phyloP scores from a whole-genome alignment of 2,888 invertebrate genomes.

The Campoplex nolae region DNA sequence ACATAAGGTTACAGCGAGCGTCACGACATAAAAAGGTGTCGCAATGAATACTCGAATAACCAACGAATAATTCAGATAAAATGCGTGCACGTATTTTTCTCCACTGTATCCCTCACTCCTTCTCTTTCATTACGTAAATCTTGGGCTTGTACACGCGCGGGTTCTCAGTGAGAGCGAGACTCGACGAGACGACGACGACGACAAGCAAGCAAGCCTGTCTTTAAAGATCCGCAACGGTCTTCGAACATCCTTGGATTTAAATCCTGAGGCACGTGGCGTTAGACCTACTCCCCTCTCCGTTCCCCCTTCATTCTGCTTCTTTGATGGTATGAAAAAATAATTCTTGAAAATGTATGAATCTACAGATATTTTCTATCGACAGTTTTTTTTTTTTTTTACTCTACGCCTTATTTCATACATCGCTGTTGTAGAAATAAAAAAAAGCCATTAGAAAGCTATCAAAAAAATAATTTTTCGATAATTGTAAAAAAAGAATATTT shows the following conservation, averaged over 20 bases:
- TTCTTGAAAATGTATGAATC: not conserved
- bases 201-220: slow-evolving; percentile 45
- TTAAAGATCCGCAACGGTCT: slow-evolving; percentile 77
- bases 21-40: not conserved
- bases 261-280: slow-evolving; percentile 76
- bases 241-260: slow-evolving; percentile 78
- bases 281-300: slow-evolving; percentile 33
- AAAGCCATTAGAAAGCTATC: not conserved
- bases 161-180: slow-evolving; percentile 52
- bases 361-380: not conserved
- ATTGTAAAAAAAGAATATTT: not conserved
- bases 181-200: slow-evolving; percentile 58
- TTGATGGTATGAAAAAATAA: not conserved
- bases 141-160: slow-evolving; percentile 43
- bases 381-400: not conserved
- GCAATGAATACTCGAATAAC: slow-evolving; percentile 49
- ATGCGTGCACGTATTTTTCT: slow-evolving; percentile 27
- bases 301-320: not conserved
- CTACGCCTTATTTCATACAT: not conserved
- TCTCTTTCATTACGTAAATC: slow-evolving; percentile 72
- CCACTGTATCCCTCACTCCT: slow-evolving; percentile 19
- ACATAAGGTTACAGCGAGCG: slow-evolving; percentile 1
- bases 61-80: slow-evolving; percentile 25
- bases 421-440: not conserved
- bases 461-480: not conserved